Base-by-base conservation (phyloP, 1,140 invertebrate genomes). In the Rhyzopertha dominica region DNA sequence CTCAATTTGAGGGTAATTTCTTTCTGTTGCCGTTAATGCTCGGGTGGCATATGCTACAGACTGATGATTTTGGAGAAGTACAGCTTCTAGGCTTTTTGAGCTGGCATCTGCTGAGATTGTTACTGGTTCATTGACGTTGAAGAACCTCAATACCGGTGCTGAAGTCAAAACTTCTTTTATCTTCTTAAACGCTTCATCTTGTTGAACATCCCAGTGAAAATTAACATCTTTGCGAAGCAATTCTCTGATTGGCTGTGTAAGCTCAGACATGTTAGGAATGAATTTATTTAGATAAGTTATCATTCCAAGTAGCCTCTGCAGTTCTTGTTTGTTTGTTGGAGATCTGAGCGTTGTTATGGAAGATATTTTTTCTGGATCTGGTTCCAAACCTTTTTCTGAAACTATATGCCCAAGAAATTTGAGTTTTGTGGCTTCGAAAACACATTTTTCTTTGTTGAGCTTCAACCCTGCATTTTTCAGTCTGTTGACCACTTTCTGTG, bases 41-140 rank as follows among this genome's bases (percentile, higher is more conserved):
- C 56, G 49, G 10, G 55, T 59, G 1, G 62, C 62, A 59, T n/a
- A n/a, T n/a, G n/a, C n/a, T n/a, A n/a, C n/a, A n/a, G n/a, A n/a
- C n/a, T n/a, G 62, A 71, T 9, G 40, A 37, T 65, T 52, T 48
- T 77, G 72, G 4, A 70, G 30, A 1, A 75, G 26, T 5, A 66
- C 61, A 18, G 62, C 63, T 4, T 67, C 70, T 14, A 74, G 18
- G 0, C 65, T 71, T 24, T 56, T 18, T 29, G 62, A 59, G 65
- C 2, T n/a, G n/a, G 61, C 61, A 54, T 75, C 72, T 1, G 60
- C 58, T 8, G 56, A 56, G 3, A 71, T 47, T 8, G 47, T 51
- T 2, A 64, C 44, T 5, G 41, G 47, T 39, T 60, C 58, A 9
- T 56, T 57, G n/a, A 49, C 23, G 38, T 68, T 53, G 48, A 47